These are phyloP conservation scores for Andricus quercusramuli DNA, from an alignment of 2,888 invertebrate species.

Conservation along the genomic window DNA sequence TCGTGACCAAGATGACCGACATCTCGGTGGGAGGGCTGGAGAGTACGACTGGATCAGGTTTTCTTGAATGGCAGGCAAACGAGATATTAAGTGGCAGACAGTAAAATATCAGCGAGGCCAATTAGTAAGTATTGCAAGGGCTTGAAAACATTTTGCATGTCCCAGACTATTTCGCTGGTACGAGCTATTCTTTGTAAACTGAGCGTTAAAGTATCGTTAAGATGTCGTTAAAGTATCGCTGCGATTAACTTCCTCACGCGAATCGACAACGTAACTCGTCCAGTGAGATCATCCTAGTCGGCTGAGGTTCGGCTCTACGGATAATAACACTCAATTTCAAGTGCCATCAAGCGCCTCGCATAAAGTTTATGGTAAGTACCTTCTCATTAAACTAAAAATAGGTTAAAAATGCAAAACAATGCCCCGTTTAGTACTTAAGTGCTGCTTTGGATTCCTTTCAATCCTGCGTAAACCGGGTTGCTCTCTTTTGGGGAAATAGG, in stretches of 20 bases:
- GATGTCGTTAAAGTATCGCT: constrained; percentile 63
- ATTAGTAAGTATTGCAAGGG: constrained; percentile 55
- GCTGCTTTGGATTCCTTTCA: background rate
- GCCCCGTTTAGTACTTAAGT: background rate
- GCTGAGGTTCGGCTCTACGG: constrained; percentile 33
- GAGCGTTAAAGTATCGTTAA: constrained; percentile 65
- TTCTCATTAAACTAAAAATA: constrained; percentile 25
- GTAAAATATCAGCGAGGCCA: constrained; percentile 61
- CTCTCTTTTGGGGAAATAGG: background rate
- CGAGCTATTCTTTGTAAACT: constrained; percentile 53
- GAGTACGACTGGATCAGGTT: constrained; percentile 9
- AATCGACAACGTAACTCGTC: constrained; percentile 49
- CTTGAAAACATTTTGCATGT: constrained; percentile 42
- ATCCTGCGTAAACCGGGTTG: background rate
- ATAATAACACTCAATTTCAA: constrained; percentile 32
- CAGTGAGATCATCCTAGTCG: constrained; percentile 40
- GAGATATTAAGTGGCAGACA: constrained; percentile 64
- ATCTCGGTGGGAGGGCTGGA: constrained; percentile 22
- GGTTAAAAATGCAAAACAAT: constrained; percentile 6
- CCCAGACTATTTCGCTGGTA: constrained; percentile 29
- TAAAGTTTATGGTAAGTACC: constrained; percentile 6
- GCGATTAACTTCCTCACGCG: constrained; percentile 62
- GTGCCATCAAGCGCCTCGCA: constrained; percentile 5
- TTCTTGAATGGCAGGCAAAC: constrained; percentile 52
- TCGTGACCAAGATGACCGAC: constrained; percentile 5